phyloP scores from a whole-genome alignment of 2,888 invertebrate species.

The Pristionchus arcanus region DNA sequence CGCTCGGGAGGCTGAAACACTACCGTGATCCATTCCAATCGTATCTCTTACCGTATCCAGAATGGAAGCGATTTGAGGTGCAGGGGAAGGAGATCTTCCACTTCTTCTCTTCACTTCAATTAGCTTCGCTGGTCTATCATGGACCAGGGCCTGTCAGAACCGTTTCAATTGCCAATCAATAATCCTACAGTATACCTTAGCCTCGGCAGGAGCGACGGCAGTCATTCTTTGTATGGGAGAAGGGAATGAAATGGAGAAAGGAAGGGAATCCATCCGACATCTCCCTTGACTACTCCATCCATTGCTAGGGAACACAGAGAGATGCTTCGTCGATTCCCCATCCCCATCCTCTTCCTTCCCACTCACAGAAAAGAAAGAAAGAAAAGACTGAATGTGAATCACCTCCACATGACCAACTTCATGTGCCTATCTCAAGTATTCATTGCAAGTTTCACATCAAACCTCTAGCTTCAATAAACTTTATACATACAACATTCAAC shows the following conservation, averaged over 20 bases:
- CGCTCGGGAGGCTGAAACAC: slow-evolving; percentile 17
- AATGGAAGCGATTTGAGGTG: background rate
- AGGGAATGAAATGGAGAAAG: slow-evolving; percentile 6
- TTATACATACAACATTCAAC: background rate
- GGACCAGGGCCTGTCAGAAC: background rate
- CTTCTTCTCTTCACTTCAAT: slow-evolving; percentile 38
- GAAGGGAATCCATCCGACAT: background rate
- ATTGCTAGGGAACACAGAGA: slow-evolving; percentile 22
- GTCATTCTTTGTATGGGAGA: background rate
- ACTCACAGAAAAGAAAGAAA: background rate
- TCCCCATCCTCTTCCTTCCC: background rate
- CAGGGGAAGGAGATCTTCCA: background rate
- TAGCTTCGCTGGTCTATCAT: slow-evolving; percentile 28
- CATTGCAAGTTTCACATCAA: too few relatives aligned
- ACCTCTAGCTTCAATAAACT: background rate
- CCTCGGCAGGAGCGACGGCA: slow-evolving; percentile 18
- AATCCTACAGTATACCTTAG: background rate
- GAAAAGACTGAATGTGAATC: background rate
- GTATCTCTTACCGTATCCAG: background rate
- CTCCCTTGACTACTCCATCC: slow-evolving; percentile 6
- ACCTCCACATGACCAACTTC: background rate
- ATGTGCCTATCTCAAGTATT: too few relatives aligned
- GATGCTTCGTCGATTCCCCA: slow-evolving; percentile 1
- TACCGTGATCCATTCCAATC: background rate
- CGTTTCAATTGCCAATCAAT: background rate